Conservation (phyloP, 2,888 invertebrate genomes). For the Busseola fusca region DNA sequence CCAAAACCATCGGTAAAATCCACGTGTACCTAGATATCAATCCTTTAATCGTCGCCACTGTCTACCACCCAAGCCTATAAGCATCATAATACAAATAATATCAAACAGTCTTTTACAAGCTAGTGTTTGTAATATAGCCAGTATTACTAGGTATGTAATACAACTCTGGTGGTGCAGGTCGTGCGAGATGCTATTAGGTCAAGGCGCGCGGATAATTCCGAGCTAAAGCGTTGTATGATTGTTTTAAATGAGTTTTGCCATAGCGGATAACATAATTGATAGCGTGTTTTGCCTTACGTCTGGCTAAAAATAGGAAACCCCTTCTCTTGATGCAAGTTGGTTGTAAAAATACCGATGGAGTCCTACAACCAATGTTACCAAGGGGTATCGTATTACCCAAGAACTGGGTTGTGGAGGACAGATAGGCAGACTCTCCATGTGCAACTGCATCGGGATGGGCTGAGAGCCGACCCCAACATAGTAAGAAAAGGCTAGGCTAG, state of each 20-base stretch:
- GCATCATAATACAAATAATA: slow-evolving; percentile 10
- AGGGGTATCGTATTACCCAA: neutral
- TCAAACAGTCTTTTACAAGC: slow-evolving; percentile 14
- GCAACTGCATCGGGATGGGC: neutral
- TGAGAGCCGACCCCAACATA: neutral
- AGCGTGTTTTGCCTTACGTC: slow-evolving; percentile 32
- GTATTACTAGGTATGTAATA: slow-evolving; percentile 47
- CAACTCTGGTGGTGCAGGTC: slow-evolving; percentile 44
- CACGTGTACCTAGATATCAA: neutral
- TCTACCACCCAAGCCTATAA: neutral
- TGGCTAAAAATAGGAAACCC: slow-evolving; percentile 21
- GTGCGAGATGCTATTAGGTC: slow-evolving; percentile 53
- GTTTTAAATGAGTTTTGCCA: slow-evolving; percentile 60
- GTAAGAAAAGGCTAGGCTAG: neutral
- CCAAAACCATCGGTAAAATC: neutral
- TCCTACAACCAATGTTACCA: neutral
- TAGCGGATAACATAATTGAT: slow-evolving; percentile 55
- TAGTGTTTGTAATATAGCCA: slow-evolving; percentile 26
- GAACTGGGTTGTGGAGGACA: neutral
- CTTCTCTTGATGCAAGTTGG: neutral
- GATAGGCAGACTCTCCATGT: neutral
- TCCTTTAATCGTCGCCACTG: neutral
- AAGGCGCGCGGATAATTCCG: slow-evolving; percentile 48
- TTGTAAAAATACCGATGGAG: neutral
- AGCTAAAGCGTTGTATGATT: slow-evolving; percentile 52